Base-by-base conservation (phyloP, 2,113 vertebrate species). In the Ramphastos sulfuratus region DNA sequence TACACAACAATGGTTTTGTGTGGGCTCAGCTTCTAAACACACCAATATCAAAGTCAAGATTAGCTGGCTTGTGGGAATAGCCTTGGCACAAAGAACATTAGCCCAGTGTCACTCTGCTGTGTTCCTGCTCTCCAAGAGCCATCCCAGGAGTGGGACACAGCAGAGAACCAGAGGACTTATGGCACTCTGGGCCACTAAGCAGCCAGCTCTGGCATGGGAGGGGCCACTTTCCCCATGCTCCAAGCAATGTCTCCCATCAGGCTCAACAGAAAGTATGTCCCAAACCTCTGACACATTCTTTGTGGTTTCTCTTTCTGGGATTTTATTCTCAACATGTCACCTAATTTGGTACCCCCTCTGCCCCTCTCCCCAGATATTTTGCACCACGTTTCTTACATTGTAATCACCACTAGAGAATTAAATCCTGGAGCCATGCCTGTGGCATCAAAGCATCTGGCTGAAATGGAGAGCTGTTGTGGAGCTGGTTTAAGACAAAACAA, bases 21-120 rank as follows among this genome's bases (percentile, higher is more conserved):
- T 73, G 84, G 60, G 84, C 67, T 92, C 84, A 80, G 60, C 56
- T 96, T 95, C 86, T 89, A 35, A 85, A 85, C 87, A 67, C 12
- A 90, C 46, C 82, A 92, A 94, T 94, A 96, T 87, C 85, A 85
- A 95, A 91, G 92, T 90, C 92, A 92, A 92, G 77, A 89, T 93
- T 89, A 96, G 82, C 15, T 46, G 69, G 70, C 66, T 30, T 7
- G 12, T 55, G 91, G 89, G 84, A 94, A 89, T 19, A 94, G 75
- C 60, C 67, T 91, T 87, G 87, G 82, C 89, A 96, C 60, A 87
- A 89, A 55, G 44, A 65, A n/a, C 58, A 39, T 35, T 17, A 82
- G 50, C 19, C 77, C 35, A 60, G 24, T 0, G 1, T 18, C 86
- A 71, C 39, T 75, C 39, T 75, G 82, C 35, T 0, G 2, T 76